Conservation (phyloP, 2,797 vertebrate species). For the Dermochelys coriacea region DNA sequence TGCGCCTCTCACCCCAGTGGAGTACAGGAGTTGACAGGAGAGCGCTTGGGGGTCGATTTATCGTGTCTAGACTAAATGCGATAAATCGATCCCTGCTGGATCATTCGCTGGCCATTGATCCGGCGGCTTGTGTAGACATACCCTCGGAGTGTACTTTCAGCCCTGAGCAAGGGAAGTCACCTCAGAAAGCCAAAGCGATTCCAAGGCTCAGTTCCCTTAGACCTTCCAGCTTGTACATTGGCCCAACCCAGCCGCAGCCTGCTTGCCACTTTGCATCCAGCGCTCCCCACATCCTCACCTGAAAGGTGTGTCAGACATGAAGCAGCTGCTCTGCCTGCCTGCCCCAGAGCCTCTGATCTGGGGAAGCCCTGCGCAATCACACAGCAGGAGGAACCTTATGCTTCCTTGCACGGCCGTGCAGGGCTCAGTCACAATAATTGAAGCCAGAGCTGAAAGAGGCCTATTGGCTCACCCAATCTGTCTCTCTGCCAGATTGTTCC, state of each 20-base stretch:
- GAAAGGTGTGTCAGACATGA: neutral
- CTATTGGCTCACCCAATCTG: neutral
- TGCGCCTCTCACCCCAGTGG: no score
- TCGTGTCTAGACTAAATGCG: no score
- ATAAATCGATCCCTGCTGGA: no score
- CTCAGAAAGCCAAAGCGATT: no score
- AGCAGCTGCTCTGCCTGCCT: neutral
- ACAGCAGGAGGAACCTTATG: neutral
- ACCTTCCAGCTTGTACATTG: no score
- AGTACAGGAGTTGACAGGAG: no score
- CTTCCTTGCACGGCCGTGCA: neutral
- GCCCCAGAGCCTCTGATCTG: neutral
- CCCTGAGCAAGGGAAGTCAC: no score
- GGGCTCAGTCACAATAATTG: neutral
- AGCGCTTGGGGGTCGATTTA: no score
- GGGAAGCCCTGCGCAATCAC: neutral
- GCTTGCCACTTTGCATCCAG: neutral
- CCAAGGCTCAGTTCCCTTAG: no score
- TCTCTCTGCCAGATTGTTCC: neutral
- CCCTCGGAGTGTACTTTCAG: no score
- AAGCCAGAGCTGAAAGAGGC: neutral
- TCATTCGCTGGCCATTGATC: no score
- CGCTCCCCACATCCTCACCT: neutral
- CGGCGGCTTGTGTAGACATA: no score
- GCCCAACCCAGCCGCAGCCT: neutral